A percentile compares a stretch with the other conserved stretches of the same genome.
Conservation (phyloP, 2,888 invertebrate species). For the Drosophila heteroneura region DNA sequence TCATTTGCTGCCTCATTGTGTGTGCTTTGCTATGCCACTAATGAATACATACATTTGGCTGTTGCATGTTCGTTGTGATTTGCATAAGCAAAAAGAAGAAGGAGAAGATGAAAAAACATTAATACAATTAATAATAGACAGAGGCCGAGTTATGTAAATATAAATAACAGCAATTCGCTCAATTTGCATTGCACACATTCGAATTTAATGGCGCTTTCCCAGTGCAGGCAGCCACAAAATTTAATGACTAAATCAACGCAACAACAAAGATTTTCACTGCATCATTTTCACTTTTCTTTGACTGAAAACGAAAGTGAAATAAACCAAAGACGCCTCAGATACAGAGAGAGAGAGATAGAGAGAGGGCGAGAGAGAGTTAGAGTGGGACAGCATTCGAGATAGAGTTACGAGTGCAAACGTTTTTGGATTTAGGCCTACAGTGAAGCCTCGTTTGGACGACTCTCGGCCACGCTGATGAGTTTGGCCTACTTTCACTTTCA, state of each 20-base stretch:
- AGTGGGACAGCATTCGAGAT: constrained; percentile 11
- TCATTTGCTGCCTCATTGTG: background rate
- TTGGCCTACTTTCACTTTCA: constrained; percentile 83
- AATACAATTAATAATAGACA: background rate
- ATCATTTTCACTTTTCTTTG: constrained; percentile 73
- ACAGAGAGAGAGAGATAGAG: background rate
- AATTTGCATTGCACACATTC: constrained; percentile 24
- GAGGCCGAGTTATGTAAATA: constrained; percentile 23
- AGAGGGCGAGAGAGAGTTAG: background rate
- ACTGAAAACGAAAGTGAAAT: constrained; percentile 70
- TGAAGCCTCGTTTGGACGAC: constrained; percentile 38
- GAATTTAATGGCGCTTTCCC: constrained; percentile 47
- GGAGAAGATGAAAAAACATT: background rate
- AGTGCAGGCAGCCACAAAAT: constrained; percentile 21
- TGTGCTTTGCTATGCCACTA: background rate
- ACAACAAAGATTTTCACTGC: constrained; percentile 74
- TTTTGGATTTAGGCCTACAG: constrained; percentile 46
- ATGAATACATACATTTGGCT: background rate
- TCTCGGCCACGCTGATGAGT: constrained; percentile 70
- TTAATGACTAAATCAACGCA: constrained; percentile 55
- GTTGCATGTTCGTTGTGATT: background rate
- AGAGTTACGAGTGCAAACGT: constrained; percentile 48
- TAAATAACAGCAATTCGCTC: constrained; percentile 2
- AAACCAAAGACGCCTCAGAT: constrained; percentile 39
- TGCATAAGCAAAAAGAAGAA: background rate